Base-by-base conservation (phyloP, 2,113 vertebrate species). In the Oceanodroma tethys region DNA sequence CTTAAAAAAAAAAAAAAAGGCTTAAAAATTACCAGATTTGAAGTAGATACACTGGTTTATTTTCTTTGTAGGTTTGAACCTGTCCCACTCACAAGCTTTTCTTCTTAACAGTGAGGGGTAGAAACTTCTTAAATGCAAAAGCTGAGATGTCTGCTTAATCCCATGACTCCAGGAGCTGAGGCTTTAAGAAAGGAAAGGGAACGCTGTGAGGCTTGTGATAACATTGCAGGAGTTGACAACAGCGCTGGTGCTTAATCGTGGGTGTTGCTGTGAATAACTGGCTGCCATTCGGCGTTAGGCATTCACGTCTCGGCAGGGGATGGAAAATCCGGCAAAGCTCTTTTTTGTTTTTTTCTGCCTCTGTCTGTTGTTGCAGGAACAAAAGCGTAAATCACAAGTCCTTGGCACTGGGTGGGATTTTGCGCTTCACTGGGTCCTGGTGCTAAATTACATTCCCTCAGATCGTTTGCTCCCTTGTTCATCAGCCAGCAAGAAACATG, bases 171-270 rank as follows among this genome's bases (percentile, higher is more conserved):
- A 85, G 73, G 66, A 89, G 73, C 2, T 85, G 70, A 60, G 65
- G 23, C 78, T 95, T 92, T 91, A 48, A 78, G 91, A 81, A 87
- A 79, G 36, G 53, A 75, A 94, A 74, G 56, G 1, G 2, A 93
- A 71, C 0, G 2, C 52, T 50, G 23, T 40, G 65, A 85, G 80
- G 81, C 36, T 91, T 89, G 50, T 73, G 81, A 75, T 91, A 95
- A 94, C 86, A 50, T 72, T 94, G 83, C 94, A 78, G 91, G 84
- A 92, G 73, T 43, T 95, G 91, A 91, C 95, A 96, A 8, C 42
- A n/a, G 58, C 4, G 0, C 45, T 76, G 42, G 75, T 81, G 63
- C 38, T 91, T 88, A 83, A 26, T 67, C 0, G 2, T 88, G 93
- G 83, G 91, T 94, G 81, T 91, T 96, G 83, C 94, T 96, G 86